Percentiles rank a stretch among this genome's conserved stretches.
phyloP scores from a whole-genome alignment of 2,888 invertebrate genomes.

The Lycocerus yunnanus region DNA sequence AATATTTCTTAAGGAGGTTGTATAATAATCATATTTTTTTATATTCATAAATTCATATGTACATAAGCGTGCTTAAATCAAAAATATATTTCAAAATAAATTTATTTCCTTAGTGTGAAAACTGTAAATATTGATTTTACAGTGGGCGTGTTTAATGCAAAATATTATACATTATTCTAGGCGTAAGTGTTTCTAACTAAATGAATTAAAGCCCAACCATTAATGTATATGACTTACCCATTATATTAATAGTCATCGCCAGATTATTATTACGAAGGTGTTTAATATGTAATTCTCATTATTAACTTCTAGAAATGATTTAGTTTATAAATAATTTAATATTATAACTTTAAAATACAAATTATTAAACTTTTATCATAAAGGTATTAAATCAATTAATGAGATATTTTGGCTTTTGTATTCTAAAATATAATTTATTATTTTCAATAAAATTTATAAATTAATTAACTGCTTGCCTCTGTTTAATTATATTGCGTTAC shows the following conservation, averaged over 20 bases:
- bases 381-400: neutral
- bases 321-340: neutral
- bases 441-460: neutral
- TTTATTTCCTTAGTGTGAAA: neutral
- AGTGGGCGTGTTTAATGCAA: neutral
- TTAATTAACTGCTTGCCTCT: neutral
- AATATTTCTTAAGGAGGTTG: no score
- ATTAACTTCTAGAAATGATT: neutral
- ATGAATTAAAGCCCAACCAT: neutral
- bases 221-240: neutral
- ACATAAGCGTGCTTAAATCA: neutral
- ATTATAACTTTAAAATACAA: neutral
- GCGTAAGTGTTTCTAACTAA: neutral
- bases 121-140: neutral
- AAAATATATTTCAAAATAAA: neutral
- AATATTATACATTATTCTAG: neutral
- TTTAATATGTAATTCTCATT: neutral
- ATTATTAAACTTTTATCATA: neutral
- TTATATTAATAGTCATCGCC: neutral
- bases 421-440: neutral
- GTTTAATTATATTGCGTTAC: neutral
- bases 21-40: no score
- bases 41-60: neutral
- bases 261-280: neutral
- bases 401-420: neutral